Evolutionary conservation across 2,113 vertebrate genomes (phyloP).

Genomic region (Pipra filicauda): DNA sequence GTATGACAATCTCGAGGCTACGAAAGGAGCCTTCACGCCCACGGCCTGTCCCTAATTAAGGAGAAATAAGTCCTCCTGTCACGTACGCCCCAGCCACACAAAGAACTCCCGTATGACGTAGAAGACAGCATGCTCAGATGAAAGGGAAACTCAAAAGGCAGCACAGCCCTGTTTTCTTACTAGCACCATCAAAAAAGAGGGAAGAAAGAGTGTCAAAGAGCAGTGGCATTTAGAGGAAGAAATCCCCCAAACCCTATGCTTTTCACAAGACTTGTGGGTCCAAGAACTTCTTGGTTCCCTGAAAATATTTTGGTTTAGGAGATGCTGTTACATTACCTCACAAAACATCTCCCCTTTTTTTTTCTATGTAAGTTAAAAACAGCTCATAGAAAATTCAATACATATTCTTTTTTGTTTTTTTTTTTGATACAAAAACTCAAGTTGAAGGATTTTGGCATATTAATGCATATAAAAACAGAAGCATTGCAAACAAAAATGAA

Average conservation of each 20-base stretch:
- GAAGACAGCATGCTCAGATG: not conserved
- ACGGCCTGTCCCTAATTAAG: not conserved
- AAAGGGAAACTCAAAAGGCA: conserved; percentile 23
- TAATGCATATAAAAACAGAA: not conserved
- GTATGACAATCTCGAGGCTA: not conserved
- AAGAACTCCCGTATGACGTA: not conserved
- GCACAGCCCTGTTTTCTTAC: not conserved
- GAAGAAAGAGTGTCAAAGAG: not conserved
- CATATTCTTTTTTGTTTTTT: not conserved
- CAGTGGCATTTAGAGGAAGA: not conserved
- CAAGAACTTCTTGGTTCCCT: not conserved
- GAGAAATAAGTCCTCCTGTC: not conserved
- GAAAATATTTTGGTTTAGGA: not conserved
- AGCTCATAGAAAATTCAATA: not conserved
- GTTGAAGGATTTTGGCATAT: not conserved
- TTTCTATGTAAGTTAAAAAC: not conserved
- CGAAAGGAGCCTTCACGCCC: not conserved
- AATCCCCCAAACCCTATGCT: not conserved
- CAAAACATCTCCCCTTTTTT: not conserved
- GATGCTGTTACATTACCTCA: not conserved
- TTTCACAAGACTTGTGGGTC: not conserved
- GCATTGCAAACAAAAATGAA: not conserved
- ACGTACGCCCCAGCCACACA: not conserved
- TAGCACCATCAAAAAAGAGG: not conserved
- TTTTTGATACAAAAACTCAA: not conserved